Conservation (phyloP, 2,797 vertebrate genomes). For the Typhlichthys eigenmanni region DNA sequence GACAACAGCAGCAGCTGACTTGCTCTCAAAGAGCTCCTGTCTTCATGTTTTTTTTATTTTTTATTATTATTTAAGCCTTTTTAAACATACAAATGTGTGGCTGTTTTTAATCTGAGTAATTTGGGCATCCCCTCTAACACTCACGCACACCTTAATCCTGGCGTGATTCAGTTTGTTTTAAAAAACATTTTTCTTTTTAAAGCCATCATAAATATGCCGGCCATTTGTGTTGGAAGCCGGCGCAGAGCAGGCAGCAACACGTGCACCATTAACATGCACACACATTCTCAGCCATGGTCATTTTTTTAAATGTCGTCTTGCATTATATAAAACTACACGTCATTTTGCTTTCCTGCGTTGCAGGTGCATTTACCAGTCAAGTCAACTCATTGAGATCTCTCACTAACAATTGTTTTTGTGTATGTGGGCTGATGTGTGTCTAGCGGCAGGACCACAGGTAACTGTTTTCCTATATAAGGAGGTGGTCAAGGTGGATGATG, state of each 20-base stretch:
- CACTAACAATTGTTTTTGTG: constrained; percentile 13
- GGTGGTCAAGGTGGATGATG: constrained; percentile 15
- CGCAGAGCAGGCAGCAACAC: constrained; percentile 29
- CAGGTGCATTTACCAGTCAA: constrained; percentile 36
- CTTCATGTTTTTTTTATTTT: constrained; percentile 67
- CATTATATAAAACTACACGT: constrained; percentile 60
- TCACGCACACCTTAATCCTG: constrained; percentile 15
- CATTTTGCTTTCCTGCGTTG: constrained; percentile 47
- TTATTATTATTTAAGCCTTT: constrained; percentile 79
- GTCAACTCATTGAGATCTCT: constrained; percentile 25
- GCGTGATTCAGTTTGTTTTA: constrained; percentile 13
- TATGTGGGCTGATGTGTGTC: constrained; percentile 11
- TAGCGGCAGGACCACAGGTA: constrained; percentile 33
- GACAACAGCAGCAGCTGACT: constrained; percentile 72
- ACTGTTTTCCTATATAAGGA: constrained; percentile 10
- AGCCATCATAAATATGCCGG: constrained; percentile 53
- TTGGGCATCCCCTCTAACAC: constrained; percentile 7
- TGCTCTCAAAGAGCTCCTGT: constrained; percentile 82
- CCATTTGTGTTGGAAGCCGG: constrained; percentile 41
- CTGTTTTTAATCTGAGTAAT: constrained; percentile 51
- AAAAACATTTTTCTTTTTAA: constrained; percentile 1
- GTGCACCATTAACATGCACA: constrained; percentile 20
- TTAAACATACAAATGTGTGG: constrained; percentile 75
- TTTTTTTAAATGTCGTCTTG: constrained; percentile 32
- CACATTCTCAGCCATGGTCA: constrained; percentile 10